phyloP scores from a whole-genome alignment of 2,888 invertebrate species.

The Pterostichus madidus region DNA sequence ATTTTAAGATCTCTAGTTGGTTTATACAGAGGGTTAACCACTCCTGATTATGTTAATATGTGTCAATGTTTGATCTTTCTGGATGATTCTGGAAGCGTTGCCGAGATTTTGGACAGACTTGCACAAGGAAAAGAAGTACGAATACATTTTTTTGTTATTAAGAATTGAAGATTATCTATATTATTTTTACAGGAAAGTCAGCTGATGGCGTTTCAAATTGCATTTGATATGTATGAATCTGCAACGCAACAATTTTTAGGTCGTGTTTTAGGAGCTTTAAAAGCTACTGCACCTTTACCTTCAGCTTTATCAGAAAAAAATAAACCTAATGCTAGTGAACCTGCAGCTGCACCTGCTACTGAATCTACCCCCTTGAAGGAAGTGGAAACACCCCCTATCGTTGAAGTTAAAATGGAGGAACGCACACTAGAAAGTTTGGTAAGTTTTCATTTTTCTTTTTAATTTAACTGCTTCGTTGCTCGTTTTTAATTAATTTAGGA shows the following conservation, averaged over 20 bases:
- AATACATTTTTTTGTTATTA: conserved; percentile 16
- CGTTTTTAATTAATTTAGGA: too few relatives aligned
- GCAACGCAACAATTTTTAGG: conserved; percentile 98
- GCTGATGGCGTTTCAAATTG: conserved; percentile 99
- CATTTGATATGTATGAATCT: conserved; percentile 99
- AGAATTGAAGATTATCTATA: conserved; percentile 3
- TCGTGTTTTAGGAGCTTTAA: conserved; percentile 89
- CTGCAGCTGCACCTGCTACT: conserved; percentile 75
- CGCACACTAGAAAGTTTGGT: conserved; percentile 81
- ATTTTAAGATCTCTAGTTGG: conserved; percentile 93
- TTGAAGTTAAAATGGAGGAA: conserved; percentile 78
- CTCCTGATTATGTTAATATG: conserved; percentile 99
- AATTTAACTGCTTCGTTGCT: too few relatives aligned
- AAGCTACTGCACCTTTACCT: conserved; percentile 90
- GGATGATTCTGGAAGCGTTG: conserved; percentile 95
- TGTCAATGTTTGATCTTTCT: conserved; percentile 98
- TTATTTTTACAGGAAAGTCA: conserved; percentile 83
- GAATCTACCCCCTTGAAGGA: conserved; percentile 72
- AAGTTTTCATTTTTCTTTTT: conserved; percentile 3
- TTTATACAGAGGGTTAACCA: conserved; percentile 91
- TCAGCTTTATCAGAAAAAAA: conserved; percentile 87
- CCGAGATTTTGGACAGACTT: conserved; percentile 94
- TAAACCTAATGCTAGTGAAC: conserved; percentile 83
- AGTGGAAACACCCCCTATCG: conserved; percentile 70
- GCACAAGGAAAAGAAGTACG: conserved; percentile 85